These are phyloP conservation scores for Falco novaeseelandiae DNA, from an alignment of 2,797 vertebrate species.

Conservation along the genomic window DNA sequence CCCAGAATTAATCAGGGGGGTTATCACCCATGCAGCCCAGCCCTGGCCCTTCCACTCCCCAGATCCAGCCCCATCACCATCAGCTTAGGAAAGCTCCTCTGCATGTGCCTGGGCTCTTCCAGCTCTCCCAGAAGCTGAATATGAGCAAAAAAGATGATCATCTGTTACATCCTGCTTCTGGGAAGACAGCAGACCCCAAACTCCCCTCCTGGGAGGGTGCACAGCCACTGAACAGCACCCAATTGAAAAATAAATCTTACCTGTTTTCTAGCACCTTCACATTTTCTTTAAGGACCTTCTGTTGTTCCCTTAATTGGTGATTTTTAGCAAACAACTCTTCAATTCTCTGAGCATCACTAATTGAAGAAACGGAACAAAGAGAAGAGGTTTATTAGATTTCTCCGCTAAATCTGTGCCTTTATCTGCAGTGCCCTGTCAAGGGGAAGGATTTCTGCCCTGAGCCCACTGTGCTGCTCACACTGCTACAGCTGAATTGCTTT, in stretches of 20 bases:
- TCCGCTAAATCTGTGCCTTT: background rate
- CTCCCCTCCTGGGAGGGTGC: background rate
- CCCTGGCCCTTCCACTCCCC: background rate
- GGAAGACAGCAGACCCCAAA: background rate
- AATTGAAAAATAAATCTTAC: slow-evolving; percentile 63
- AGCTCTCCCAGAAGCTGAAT: background rate
- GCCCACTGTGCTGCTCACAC: fast-evolving
- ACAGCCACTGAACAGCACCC: fast-evolving
- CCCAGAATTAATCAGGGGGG: background rate
- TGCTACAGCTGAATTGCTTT: background rate
- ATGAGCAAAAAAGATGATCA: background rate
- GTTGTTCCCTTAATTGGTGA: slow-evolving; percentile 93
- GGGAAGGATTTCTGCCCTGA: background rate
- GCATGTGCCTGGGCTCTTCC: fast-evolving
- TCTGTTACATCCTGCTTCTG: background rate
- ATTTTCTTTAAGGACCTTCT: slow-evolving; percentile 90
- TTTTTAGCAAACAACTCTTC: slow-evolving; percentile 94
- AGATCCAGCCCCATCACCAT: background rate
- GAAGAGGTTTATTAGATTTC: background rate
- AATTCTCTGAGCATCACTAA: slow-evolving; percentile 89
- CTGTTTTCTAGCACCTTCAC: slow-evolving; percentile 94
- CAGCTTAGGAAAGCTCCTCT: background rate
- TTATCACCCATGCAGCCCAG: background rate
- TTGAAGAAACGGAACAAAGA: background rate
- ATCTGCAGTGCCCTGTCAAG: fast-evolving